Percentiles rank a stretch among this genome's conserved stretches.
phyloP scores from a whole-genome alignment of 1,140 invertebrate species.

The Drosophila arizonae region DNA sequence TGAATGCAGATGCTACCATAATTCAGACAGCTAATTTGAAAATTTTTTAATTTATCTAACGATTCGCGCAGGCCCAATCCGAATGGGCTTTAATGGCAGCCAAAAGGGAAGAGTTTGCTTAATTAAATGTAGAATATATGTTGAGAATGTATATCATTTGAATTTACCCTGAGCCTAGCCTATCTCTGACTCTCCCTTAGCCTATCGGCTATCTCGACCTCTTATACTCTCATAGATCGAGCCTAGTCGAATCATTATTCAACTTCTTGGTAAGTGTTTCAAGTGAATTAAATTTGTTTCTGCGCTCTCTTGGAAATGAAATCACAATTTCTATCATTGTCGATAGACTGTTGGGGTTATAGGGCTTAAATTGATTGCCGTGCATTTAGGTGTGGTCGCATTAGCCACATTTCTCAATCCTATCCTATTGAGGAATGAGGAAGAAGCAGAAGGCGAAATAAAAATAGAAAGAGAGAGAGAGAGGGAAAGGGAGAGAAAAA shows the following conservation, averaged over 20 bases:
- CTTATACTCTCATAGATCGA: background rate
- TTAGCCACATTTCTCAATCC: slow-evolving; percentile 44
- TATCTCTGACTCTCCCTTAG: no score
- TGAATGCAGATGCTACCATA: slow-evolving; percentile 75
- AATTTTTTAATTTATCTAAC: slow-evolving; percentile 72
- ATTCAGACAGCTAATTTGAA: slow-evolving; percentile 74
- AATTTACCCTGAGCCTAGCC: no score
- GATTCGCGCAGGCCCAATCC: slow-evolving; percentile 30
- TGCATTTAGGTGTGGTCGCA: slow-evolving; percentile 50
- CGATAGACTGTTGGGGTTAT: background rate
- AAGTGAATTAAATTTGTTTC: slow-evolving; percentile 39
- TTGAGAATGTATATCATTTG: background rate
- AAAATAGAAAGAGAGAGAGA: background rate
- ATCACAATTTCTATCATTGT: slow-evolving; percentile 37
- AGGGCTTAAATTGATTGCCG: slow-evolving; percentile 41
- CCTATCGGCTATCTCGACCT: background rate
- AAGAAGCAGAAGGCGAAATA: background rate
- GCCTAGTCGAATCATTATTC: background rate
- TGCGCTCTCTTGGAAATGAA: slow-evolving; percentile 22
- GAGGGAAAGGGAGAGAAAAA: slow-evolving; percentile 29
- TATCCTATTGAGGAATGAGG: background rate
- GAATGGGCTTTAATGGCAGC: slow-evolving; percentile 24
- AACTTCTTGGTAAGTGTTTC: slow-evolving; percentile 6
- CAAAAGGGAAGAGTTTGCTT: background rate
- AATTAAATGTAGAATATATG: slow-evolving; percentile 1